Evolutionary conservation across 2,888 invertebrate species (phyloP), one percentile per base, ranked within the genome.

Genomic region (Lissonota sp.): DNA sequence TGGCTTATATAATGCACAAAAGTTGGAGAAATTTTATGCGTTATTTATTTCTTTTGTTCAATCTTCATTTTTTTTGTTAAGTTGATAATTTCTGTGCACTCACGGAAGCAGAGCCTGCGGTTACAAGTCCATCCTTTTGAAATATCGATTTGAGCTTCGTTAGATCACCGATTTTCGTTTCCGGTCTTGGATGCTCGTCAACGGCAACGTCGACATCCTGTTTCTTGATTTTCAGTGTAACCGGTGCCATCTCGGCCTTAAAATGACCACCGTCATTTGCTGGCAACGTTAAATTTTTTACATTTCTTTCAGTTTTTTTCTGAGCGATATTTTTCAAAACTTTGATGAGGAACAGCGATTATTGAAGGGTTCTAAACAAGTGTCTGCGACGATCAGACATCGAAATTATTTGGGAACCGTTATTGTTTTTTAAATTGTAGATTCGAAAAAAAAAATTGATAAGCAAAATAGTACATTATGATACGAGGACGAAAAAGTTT

Each of bases 111-210:
- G 96, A 96, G 12, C 98, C 99, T 78, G 99, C 99, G 5, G 98
- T 98, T 10, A 99, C 98, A 1, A 97, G 94, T 0, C 99, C 99
- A 86, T 97, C 96, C 93, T 99, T 98, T 93, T 99, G 98, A 93
- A 99, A 99, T 14, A 99, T 95, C 0, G 98, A 94, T 0, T 96
- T 95, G 73, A 99, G 93, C 92, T 99, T 99, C 86, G 95, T 95
- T 40, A 99, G 94, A 5, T 94, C 94, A 90, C 99, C 99, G 12
- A 96, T 89, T 0, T 97, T 98, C 53, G 98, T 97, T 91, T 97
- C 95, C 39, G 97, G 97, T 84, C 97, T 95, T 1, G 99, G 98
- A 93, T 99, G 99, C 93, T 99, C 99, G 93, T 99, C 99, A 0
- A 95, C 93, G 67, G 95, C 95, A 83, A 99, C 94, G 72, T 94